Conservation (phyloP, 2,888 invertebrate species). For the Drosophila subquinaria region DNA sequence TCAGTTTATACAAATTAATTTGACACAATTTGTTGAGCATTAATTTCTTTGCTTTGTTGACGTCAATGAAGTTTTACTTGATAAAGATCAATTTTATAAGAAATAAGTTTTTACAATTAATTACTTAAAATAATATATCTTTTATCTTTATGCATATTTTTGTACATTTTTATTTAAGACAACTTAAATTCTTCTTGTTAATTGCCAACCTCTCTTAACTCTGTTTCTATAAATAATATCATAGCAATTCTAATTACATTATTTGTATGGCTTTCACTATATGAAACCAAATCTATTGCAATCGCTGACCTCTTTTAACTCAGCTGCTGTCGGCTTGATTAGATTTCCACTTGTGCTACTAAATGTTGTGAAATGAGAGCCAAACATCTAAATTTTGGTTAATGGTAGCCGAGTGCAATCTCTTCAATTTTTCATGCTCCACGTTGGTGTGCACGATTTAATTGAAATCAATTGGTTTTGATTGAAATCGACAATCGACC, state of each 20-base stretch:
- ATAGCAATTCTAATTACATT: neutral
- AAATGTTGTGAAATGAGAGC: slow-evolving; percentile 11
- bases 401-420: slow-evolving; percentile 32
- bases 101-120: no score
- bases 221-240: neutral
- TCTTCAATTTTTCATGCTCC: slow-evolving; percentile 21
- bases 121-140: neutral
- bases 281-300: neutral
- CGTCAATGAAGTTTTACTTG: slow-evolving; percentile 4
- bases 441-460: slow-evolving; percentile 60
- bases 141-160: neutral
- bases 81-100: neutral
- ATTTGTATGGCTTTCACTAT: neutral
- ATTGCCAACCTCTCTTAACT: slow-evolving; percentile 8
- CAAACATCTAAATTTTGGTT: slow-evolving; percentile 20
- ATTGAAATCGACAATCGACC: slow-evolving; percentile 60
- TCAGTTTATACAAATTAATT: slow-evolving; percentile 64
- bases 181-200: neutral
- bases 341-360: neutral
- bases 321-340: neutral
- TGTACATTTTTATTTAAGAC: neutral
- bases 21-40: slow-evolving; percentile 59
- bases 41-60: slow-evolving; percentile 42
- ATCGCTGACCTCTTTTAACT: slow-evolving; percentile 2
- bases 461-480: slow-evolving; percentile 72